These are phyloP conservation scores for Thrips palmi DNA, from an alignment of 1,140 invertebrate genomes.

Conservation along the genomic window DNA sequence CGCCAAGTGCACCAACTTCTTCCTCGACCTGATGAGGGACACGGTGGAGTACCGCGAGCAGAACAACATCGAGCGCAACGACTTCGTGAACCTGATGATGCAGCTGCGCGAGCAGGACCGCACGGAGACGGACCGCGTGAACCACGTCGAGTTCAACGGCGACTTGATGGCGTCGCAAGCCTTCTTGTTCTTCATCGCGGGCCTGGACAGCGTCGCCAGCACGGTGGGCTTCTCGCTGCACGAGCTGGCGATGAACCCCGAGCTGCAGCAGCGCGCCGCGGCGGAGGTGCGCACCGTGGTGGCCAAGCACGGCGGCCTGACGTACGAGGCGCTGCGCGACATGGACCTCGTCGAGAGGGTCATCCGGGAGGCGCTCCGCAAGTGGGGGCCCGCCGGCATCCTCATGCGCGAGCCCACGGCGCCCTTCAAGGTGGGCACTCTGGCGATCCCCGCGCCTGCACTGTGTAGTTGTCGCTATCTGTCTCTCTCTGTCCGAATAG, in stretches of 20 bases:
- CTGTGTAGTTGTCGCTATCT: no score
- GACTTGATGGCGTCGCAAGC: conserved; percentile 14
- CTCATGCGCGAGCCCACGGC: no score
- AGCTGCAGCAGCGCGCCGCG: conserved; percentile 29
- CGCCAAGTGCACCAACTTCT: conserved; percentile 24
- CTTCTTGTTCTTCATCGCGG: conserved; percentile 13
- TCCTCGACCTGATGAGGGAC: conserved; percentile 23
- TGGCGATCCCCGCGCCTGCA: no score
- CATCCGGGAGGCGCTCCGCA: no score
- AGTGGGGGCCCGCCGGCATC: no score
- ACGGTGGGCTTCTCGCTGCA: conserved; percentile 13
- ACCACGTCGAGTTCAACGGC: conserved; percentile 20
- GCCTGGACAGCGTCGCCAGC: conserved; percentile 12
- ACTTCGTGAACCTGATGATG: conserved; percentile 32
- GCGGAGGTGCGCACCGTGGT: conserved; percentile 35
- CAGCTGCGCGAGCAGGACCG: conserved; percentile 20
- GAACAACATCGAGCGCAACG: conserved; percentile 24
- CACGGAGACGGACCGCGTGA: conserved; percentile 5
- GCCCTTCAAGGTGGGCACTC: no score
- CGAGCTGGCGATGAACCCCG: conserved; percentile 19
- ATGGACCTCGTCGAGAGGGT: no score
- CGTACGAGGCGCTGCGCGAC: conserved; percentile 23
- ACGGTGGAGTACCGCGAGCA: conserved; percentile 26
- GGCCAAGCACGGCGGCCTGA: conserved; percentile 24
- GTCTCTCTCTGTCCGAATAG: no score